Conservation (phyloP, 2,888 invertebrate genomes). For the Dryobota labecula region DNA sequence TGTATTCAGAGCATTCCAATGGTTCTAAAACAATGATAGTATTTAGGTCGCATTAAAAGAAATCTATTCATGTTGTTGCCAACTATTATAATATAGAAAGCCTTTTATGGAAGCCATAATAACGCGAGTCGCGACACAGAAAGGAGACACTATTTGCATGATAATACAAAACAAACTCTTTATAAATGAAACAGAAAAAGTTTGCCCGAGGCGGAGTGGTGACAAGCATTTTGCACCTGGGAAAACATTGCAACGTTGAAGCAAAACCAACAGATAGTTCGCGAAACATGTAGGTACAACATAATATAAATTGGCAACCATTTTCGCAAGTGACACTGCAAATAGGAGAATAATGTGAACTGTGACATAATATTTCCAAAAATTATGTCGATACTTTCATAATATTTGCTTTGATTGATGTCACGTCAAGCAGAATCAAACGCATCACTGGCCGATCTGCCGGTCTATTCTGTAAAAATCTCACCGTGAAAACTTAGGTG, state of each 20-base stretch:
- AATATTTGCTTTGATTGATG: conserved; percentile 31
- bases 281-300: conserved; percentile 47
- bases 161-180: conserved; percentile 53
- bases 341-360: conserved; percentile 37
- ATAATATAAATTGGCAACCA: conserved; percentile 46
- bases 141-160: conserved; percentile 55
- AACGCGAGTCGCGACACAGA: conserved; percentile 27
- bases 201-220: conserved; percentile 34
- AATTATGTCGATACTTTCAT: conserved; percentile 24
- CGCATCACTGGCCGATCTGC: conserved; percentile 28
- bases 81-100: conserved; percentile 41
- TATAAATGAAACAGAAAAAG: conserved; percentile 39
- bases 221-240: conserved; percentile 58
- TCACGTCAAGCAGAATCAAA: conserved; percentile 9
- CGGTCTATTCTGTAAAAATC: too few species aligned
- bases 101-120: conserved; percentile 45
- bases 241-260: conserved; percentile 50
- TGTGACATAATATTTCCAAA: conserved; percentile 34
- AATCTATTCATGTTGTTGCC: conserved; percentile 38
- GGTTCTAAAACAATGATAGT: conserved; percentile 43
- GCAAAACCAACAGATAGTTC: conserved; percentile 43
- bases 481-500: too few species aligned
- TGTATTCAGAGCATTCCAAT: conserved; percentile 36
- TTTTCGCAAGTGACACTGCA: conserved; percentile 38
- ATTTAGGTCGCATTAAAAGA: conserved; percentile 48